Conservation (phyloP, 2,888 invertebrate species). For the Eupithecia exiguata region DNA sequence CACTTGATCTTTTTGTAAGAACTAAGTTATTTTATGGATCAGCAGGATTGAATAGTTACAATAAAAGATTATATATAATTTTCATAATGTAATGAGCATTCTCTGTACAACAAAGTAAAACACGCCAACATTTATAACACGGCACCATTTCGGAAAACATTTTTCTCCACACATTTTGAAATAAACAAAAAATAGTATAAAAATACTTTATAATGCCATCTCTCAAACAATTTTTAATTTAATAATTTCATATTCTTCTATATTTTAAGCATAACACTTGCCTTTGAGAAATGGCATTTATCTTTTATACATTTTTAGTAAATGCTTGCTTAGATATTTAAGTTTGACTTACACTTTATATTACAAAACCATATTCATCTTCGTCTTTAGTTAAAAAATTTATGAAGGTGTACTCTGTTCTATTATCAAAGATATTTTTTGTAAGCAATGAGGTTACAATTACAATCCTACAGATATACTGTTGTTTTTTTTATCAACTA, state of each 20-base stretch:
- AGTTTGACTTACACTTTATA: not conserved
- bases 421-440: too few relatives aligned
- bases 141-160: conserved; percentile 3
- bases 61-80: conserved; percentile 29
- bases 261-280: not conserved
- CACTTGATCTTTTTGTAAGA: not conserved
- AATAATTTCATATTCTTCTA: not conserved
- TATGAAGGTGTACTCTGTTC: too few relatives aligned
- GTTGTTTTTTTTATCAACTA: too few relatives aligned
- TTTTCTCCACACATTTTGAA: not conserved
- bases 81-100: conserved; percentile 59
- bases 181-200: conserved; percentile 3
- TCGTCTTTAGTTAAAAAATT: not conserved
- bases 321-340: conserved; percentile 10
- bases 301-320: conserved; percentile 13
- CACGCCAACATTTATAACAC: conserved; percentile 45
- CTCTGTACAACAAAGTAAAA: conserved; percentile 61
- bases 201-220: conserved; percentile 10
- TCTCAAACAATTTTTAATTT: not conserved
- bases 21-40: not conserved
- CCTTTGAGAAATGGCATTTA: conserved; percentile 4
- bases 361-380: not conserved
- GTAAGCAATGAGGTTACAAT: too few relatives aligned
- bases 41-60: not conserved
- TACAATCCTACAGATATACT: too few relatives aligned